phyloP scores from a whole-genome alignment of 2,113 vertebrate genomes.

The Mormoops blainvillei region DNA sequence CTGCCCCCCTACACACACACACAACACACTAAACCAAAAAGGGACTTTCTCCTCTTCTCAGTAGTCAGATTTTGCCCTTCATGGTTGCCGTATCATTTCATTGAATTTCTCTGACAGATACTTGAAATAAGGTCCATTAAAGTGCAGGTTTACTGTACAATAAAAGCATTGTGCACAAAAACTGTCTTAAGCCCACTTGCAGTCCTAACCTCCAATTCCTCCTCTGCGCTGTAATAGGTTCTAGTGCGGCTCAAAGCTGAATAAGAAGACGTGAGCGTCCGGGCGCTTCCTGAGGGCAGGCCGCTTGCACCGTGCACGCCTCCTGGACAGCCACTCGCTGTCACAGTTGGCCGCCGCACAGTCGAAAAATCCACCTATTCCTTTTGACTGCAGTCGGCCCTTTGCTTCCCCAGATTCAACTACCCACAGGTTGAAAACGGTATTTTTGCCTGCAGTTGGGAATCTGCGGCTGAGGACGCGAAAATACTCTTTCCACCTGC shows the following conservation, averaged over 20 bases:
- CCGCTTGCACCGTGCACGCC: accelerated
- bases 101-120: not conserved
- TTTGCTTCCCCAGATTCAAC: not conserved
- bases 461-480: not conserved
- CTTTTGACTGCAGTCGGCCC: not conserved
- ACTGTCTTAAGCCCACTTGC: not conserved
- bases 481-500: not conserved
- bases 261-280: not conserved
- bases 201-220: not conserved
- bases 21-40: not conserved
- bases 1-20: not conserved
- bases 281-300: no score
- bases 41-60: not conserved
- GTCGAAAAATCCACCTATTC: not conserved
- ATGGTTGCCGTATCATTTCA: not conserved
- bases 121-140: conserved; percentile 7
- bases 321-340: not conserved
- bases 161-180: not conserved
- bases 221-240: not conserved
- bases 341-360: not conserved
- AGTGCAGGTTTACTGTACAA: not conserved
- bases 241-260: not conserved
- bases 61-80: not conserved
- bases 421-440: not conserved
- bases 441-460: not conserved